Evolutionary conservation across 2,113 vertebrate species (phyloP).

Genomic region (Peromyscus polionotus): DNA sequence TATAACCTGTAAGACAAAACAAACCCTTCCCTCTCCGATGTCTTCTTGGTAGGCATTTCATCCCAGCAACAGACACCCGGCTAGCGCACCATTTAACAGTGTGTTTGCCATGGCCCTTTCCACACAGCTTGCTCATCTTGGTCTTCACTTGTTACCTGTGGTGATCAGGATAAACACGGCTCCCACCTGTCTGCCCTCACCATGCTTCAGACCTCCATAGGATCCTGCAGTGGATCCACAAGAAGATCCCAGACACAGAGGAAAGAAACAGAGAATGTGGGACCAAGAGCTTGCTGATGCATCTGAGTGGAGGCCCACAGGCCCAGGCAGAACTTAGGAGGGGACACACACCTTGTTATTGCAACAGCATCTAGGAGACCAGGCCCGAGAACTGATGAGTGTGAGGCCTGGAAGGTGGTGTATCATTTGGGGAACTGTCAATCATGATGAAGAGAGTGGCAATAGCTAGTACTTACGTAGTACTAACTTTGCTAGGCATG

Average conservation of each 20-base stretch:
- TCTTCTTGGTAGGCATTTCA: background rate
- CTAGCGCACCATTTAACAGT: background rate
- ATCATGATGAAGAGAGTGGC: background rate
- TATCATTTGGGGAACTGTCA: background rate
- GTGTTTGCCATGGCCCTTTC: background rate
- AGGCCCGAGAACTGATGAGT: background rate
- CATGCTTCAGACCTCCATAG: background rate
- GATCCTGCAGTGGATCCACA: background rate
- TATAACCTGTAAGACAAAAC: background rate
- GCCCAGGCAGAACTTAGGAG: background rate
- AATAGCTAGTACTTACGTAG: background rate
- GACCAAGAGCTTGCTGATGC: background rate
- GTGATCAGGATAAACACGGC: background rate
- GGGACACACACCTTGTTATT: background rate
- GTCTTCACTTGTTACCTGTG: background rate
- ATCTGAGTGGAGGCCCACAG: background rate
- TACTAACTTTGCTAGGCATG: background rate
- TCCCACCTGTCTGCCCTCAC: background rate
- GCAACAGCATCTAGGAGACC: background rate
- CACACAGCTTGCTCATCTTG: background rate
- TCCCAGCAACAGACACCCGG: background rate
- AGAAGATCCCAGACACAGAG: background rate
- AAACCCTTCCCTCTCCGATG: background rate
- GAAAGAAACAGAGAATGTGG: background rate
- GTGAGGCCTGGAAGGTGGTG: fast-evolving